Evolutionary conservation across 2,888 invertebrate genomes (phyloP).

Genomic region (Apamea anceps): DNA sequence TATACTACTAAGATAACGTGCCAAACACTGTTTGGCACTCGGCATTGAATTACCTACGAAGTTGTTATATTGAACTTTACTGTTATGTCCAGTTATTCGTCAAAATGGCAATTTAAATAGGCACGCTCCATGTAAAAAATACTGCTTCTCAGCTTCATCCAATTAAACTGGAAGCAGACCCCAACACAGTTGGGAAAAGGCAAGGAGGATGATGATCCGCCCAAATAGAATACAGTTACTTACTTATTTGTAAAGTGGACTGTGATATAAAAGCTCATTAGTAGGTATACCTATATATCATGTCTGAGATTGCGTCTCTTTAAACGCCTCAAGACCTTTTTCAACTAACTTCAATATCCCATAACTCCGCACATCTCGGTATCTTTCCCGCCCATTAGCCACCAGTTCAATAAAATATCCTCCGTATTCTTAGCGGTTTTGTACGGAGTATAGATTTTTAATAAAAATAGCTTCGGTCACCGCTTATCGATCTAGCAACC

Average conservation of each 20-base stretch:
- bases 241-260: neutral
- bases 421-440: conserved; percentile 22
- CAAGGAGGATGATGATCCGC: neutral
- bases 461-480: conserved; percentile 41
- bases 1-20: neutral
- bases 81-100: conserved; percentile 8
- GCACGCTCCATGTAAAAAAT: neutral
- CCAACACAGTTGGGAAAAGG: neutral
- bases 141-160: neutral
- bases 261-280: neutral
- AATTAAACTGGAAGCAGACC: neutral
- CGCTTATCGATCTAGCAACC: conserved; percentile 8
- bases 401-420: conserved; percentile 32
- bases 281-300: too few species aligned
- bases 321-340: neutral
- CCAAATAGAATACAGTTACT: neutral
- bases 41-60: conserved; percentile 9
- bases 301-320: neutral
- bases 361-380: neutral
- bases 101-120: neutral
- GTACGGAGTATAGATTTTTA: conserved; percentile 28
- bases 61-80: conserved; percentile 7
- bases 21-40: conserved; percentile 8
- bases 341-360: conserved; percentile 3
- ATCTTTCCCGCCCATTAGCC: conserved; percentile 49